These are phyloP conservation scores for Prinia subflava DNA, from an alignment of 2,113 vertebrate species.

Conservation along the genomic window DNA sequence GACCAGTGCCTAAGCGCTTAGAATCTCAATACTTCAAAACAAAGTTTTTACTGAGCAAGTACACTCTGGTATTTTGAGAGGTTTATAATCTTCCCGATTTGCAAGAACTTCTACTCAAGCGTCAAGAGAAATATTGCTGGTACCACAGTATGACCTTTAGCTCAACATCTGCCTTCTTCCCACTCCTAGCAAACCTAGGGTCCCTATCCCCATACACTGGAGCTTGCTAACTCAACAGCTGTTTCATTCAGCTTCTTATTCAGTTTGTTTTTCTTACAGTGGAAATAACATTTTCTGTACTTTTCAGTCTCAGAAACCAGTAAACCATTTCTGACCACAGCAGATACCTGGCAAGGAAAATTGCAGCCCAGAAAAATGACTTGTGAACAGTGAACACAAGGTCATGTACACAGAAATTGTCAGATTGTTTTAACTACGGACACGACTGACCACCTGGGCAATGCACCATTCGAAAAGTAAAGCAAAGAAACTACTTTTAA, in stretches of 20 bases:
- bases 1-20: background rate
- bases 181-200: background rate
- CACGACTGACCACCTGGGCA: background rate
- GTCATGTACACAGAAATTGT: background rate
- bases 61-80: background rate
- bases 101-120: background rate
- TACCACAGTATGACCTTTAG: background rate
- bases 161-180: background rate
- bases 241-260: background rate
- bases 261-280: background rate
- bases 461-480: background rate
- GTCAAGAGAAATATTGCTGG: background rate
- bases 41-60: background rate
- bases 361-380: background rate
- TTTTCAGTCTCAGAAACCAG: background rate
- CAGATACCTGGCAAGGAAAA: background rate
- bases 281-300: background rate
- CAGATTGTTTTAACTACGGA: background rate
- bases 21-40: background rate
- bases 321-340: background rate
- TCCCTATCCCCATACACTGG: background rate
- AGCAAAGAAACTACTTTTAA: background rate
- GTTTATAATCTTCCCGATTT: background rate
- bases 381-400: background rate
- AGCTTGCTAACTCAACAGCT: background rate